Conservation (phyloP, 92 coral and sea anemone species). For the Virgularia gustaviana region DNA sequence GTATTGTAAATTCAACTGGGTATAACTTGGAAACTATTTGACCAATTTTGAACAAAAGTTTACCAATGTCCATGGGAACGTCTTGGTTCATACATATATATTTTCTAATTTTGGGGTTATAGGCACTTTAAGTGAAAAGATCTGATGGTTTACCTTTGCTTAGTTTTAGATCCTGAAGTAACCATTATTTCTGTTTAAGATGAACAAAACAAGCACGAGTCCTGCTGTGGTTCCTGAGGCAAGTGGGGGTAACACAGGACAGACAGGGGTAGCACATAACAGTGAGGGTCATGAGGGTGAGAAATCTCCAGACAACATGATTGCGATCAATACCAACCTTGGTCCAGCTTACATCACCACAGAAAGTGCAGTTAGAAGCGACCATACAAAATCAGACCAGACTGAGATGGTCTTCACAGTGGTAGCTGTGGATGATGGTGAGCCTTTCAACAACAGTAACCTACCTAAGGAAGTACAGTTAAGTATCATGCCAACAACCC, state of each 20-base stretch:
- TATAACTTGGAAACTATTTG: no score
- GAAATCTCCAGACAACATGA: neutral
- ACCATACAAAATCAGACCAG: neutral
- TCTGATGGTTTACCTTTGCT: no score
- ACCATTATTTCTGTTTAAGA: no score
- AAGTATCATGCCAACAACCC: slow-evolving; percentile 2
- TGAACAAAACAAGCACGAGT: no score
- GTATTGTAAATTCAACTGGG: no score
- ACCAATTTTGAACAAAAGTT: neutral
- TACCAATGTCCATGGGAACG: no score
- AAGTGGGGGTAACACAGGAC: neutral
- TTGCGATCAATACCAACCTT: neutral
- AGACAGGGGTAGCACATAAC: neutral
- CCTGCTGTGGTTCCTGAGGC: neutral
- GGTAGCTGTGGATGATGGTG: slow-evolving; percentile 13
- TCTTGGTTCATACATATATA: neutral
- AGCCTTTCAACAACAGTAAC: neutral
- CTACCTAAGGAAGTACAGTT: slow-evolving; percentile 22
- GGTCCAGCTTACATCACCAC: neutral
- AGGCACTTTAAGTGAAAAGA: no score
- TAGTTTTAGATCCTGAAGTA: no score
- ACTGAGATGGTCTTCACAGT: slow-evolving; percentile 27
- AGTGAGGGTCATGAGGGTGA: neutral
- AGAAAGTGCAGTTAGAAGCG: neutral
- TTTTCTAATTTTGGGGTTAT: neutral